Conservation (phyloP, 1,140 invertebrate genomes). For the Drosophila sp. region DNA sequence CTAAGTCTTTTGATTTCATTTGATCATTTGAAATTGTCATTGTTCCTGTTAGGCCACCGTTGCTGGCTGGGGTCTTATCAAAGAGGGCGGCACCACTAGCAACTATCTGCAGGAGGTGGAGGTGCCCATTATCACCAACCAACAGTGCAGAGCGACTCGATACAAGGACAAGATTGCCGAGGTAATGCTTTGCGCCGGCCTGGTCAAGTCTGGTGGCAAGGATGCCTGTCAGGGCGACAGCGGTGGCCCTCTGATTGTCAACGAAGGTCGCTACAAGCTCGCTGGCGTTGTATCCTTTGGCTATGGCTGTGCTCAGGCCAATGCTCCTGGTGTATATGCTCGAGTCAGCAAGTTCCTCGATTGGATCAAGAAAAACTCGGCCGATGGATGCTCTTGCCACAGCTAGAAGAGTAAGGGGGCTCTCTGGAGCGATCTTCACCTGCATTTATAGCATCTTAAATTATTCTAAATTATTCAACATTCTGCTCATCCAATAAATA, state of each 20-base stretch:
- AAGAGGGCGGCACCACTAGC: constrained; percentile 93
- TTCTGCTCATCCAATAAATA: constrained; percentile 30
- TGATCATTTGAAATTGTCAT: not conserved
- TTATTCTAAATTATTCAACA: constrained; percentile 76
- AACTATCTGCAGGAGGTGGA: constrained; percentile 92
- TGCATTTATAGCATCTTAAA: constrained; percentile 44
- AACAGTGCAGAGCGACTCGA: constrained; percentile 91
- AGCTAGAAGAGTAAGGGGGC: constrained; percentile 36
- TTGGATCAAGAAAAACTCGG: constrained; percentile 86
- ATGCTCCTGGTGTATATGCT: constrained; percentile 92
- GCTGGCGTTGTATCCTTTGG: constrained; percentile 91
- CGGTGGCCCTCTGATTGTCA: constrained; percentile 77
- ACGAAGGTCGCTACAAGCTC: constrained; percentile 74
- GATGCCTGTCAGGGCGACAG: constrained; percentile 93
- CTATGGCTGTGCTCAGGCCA: constrained; percentile 89
- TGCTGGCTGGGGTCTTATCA: constrained; percentile 95
- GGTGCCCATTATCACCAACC: constrained; percentile 94
- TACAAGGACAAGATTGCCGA: constrained; percentile 96
- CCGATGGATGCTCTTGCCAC: constrained; percentile 75
- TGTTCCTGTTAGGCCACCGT: constrained; percentile 88
- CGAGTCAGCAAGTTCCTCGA: constrained; percentile 88
- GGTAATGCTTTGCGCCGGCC: constrained; percentile 95
- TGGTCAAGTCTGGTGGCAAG: constrained; percentile 93
- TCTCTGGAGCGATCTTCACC: not conserved
- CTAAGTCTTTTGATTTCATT: not conserved